Conservation (phyloP, 2,888 invertebrate species). For the Eupelmus urozonus region DNA sequence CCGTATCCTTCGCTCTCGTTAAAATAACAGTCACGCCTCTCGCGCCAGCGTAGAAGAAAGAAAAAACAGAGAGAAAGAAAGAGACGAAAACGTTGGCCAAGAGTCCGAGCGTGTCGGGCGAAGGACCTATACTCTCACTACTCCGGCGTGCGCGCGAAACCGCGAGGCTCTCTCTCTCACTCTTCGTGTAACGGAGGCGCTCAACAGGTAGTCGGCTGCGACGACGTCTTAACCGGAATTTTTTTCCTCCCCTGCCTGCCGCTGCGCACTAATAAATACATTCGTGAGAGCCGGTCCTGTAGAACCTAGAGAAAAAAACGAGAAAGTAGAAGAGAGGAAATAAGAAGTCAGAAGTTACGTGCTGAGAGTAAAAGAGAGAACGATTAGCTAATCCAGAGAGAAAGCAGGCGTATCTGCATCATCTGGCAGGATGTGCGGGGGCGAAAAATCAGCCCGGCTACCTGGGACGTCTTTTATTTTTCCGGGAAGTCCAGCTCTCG, state of each 20-base stretch:
- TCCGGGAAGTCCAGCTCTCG: too few species aligned
- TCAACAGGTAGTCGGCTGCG: constrained; percentile 34
- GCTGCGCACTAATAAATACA: background rate
- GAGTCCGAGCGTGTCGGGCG: background rate
- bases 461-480: too few species aligned
- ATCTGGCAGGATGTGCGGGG: too few species aligned
- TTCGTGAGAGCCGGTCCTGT: background rate
- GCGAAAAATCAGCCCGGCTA: too few species aligned
- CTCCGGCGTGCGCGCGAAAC: constrained; percentile 7
- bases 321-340: background rate
- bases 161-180: constrained; percentile 2
- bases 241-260: background rate
- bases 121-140: background rate
- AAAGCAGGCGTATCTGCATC: too few species aligned
- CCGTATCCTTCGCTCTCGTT: constrained; percentile 31
- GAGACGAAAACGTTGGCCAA: background rate
- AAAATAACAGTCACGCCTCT: constrained; percentile 41
- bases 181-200: background rate
- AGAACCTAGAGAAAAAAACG: background rate
- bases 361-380: too few species aligned
- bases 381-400: too few species aligned
- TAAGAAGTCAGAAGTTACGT: too few species aligned
- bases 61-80: background rate
- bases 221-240: constrained; percentile 24
- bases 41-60: background rate